Evolutionary conservation across 2,797 vertebrate species (phyloP), one percentile per base, ranked within the genome.

Genomic region (Bradypodion pumilum): DNA sequence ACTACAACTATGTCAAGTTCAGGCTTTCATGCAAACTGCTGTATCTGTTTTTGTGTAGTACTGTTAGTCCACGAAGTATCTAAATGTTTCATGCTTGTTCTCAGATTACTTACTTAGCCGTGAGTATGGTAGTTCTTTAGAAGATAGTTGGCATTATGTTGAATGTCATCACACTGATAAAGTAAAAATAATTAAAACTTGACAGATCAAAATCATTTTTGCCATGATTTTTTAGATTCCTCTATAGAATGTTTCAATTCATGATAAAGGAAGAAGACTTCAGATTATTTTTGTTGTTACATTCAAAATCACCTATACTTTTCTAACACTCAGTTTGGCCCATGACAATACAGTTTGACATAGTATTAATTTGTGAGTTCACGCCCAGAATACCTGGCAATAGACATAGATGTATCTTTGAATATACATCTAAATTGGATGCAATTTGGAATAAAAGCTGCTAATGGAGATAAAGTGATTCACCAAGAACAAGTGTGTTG

Each of bases 11-110:
- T 78, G 27, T 7, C 69, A 1, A 40, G 65, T 89, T 25, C 32
- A 84, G 81, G 8, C 16, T 32, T 72, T 27, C 73, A 60, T n/a
- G 56, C 46, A 63, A 72, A 29, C 70, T 85, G 56, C 60, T 63
- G 80, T 13, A 76, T 68, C 25, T 77, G 10, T 42, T 10, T 75
- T 78, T 77, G 2, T 79, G 35, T 35, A 25, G 74, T 49, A 23
- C n/a, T 66, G 78, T 1, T 10, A 0, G n/a, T 62, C 62, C 62
- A 40, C n/a, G 37, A 78, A 60, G 79, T 52, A 62, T 12, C 27
- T 80, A 32, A 1, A 16, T 84, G 2, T 75, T 91, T 87, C 69
- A 66, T 75, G 78, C 77, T 69, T 2, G 27, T 6, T 7, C 75
- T 13, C 72, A 15, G 70, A 81, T 60, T 44, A 8, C 46, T 84